phyloP scores from a whole-genome alignment of 1,140 invertebrate genomes.

The Heliconius congener region DNA sequence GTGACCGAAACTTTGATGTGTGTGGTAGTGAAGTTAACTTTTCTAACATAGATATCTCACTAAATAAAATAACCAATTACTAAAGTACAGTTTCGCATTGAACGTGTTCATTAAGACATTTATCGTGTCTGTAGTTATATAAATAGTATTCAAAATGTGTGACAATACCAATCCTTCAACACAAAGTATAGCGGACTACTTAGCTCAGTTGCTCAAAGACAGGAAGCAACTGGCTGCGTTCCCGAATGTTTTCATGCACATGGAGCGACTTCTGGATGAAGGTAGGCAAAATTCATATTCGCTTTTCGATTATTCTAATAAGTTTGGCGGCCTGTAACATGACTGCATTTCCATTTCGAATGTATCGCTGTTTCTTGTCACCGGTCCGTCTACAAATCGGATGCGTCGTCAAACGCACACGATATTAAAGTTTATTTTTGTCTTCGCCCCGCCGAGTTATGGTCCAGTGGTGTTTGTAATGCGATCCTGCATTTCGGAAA shows the following conservation, averaged over 20 bases:
- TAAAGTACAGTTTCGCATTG: conserved; percentile 73
- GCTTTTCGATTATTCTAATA: conserved; percentile 15
- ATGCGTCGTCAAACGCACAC: conserved; percentile 77
- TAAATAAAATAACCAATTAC: conserved; percentile 77
- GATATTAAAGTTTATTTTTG: conserved; percentile 81
- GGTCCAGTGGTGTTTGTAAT: conserved; percentile 79
- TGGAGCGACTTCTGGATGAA: conserved; percentile 99
- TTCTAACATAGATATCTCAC: conserved; percentile 79
- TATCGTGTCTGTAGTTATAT: conserved; percentile 76
- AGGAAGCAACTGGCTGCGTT: conserved; percentile 99
- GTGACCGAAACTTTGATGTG: conserved; percentile 80
- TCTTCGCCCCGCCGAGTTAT: conserved; percentile 78
- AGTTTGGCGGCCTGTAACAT: background rate
- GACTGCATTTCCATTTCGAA: conserved; percentile 9
- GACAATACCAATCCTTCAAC: conserved; percentile 89
- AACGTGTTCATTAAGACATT: conserved; percentile 72
- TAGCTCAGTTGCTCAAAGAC: conserved; percentile 99
- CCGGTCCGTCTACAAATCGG: conserved; percentile 67
- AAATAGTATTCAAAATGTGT: conserved; percentile 85
- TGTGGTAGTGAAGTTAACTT: conserved; percentile 81
- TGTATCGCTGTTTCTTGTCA: conserved; percentile 55
- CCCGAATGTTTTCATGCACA: conserved; percentile 99
- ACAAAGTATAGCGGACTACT: conserved; percentile 99
- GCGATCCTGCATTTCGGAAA: conserved; percentile 77
- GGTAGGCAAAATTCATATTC: conserved; percentile 86